Base-by-base conservation (phyloP, 2,797 vertebrate genomes). In the Stomatorhinus walkeri region DNA sequence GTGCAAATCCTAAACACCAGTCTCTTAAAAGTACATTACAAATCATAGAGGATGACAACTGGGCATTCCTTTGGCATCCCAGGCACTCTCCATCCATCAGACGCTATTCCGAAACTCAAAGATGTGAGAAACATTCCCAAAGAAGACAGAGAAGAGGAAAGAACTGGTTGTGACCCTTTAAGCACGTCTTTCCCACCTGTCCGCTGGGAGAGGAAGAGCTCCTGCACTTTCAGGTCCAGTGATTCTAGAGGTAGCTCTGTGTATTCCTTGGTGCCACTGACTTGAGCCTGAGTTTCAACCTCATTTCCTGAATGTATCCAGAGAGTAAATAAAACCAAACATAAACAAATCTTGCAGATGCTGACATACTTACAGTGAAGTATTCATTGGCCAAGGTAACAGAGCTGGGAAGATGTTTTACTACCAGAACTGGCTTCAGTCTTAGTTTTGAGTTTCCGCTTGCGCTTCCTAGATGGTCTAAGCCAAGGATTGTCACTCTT, bases 231-330 rank as follows among this genome's bases (percentile, higher is more conserved):
- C 32, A 99, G 95, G 91, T 98, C 97, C 93, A 99, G 93, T 89
- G 97, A 97, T 89, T 98, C 97, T 91, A 99, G 93, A 76, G 97
- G 96, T 89, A 99, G 94, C 91, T 98, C 98, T 89, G 98, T 96
- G 94, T 99, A 99, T 85, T 98, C 97, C 87, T 95, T 92, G 89
- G 90, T 93, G 90, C 93, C 90, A 89, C 93, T 24, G 88, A 83
- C 91, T 16, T 81, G 36, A 49, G 91, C 88, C 7, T 43, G 89
- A 46, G 88, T 16, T 49, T 89, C 84, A 59, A 84, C 12, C 89
- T 87, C 85, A 7, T 61, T 79, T 49, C 52, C 43, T 59, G 16
- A 46, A 43, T 32, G 56, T 10, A 12, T 40, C 28, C n/a, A 87
- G 24, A 64, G 1, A 8, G 48, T 59, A 87, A 54, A 54, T 40